These are phyloP conservation scores for Drosophila oshimai DNA, from an alignment of 1,140 invertebrate genomes.

Conservation along the genomic window DNA sequence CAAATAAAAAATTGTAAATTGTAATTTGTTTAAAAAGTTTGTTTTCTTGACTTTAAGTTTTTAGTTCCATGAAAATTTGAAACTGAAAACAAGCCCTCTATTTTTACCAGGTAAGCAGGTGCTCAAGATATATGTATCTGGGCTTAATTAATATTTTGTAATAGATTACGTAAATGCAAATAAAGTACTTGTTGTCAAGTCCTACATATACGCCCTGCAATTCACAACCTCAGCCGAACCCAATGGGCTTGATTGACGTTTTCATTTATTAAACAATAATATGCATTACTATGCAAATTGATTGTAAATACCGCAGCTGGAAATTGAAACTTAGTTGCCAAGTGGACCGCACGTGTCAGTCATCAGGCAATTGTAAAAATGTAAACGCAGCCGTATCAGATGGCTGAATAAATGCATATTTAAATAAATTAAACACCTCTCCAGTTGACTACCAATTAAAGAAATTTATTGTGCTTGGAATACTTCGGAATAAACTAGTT, in stretches of 20 bases:
- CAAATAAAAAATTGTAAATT: too few species aligned
- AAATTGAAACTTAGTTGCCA: neutral
- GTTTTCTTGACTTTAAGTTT: too few species aligned
- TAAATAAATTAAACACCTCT: neutral
- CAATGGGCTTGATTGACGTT: conserved; percentile 6
- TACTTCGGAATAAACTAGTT: neutral
- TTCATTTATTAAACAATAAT: neutral
- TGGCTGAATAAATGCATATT: neutral
- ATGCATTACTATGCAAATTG: neutral
- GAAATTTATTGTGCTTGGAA: neutral
- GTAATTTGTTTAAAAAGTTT: too few species aligned
- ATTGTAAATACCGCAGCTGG: neutral
- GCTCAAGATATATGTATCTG: too few species aligned
- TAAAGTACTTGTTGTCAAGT: neutral
- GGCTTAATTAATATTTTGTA: too few species aligned
- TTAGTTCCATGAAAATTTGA: too few species aligned
- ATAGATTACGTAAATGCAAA: too few species aligned
- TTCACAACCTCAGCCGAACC: neutral
- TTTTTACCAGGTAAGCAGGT: too few species aligned
- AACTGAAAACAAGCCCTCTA: too few species aligned
- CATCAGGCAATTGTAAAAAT: neutral
- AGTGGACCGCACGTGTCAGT: conserved; percentile 4
- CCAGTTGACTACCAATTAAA: neutral
- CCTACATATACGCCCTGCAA: too few species aligned
- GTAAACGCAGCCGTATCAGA: neutral